Base-by-base conservation (phyloP, 1,140 invertebrate species). In the Cydia pomonella region DNA sequence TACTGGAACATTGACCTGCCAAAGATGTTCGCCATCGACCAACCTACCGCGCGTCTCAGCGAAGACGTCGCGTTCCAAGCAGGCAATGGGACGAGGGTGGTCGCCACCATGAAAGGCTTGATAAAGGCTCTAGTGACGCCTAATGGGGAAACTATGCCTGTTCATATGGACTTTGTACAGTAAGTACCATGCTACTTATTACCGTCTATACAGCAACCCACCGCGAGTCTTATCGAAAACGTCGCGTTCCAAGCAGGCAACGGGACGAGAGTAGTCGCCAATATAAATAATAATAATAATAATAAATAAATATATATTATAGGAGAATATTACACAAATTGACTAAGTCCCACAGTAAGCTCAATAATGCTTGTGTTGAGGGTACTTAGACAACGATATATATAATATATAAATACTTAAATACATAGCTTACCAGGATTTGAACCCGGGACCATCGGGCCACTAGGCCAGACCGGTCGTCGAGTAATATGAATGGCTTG, bases 151-250 rank as follows among this genome's bases (percentile, higher is more conserved):
- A 84, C 85, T 29, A 77, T 80, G 29, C 89, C 87, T 0, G 79
- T 91, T 0, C 85, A 90, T 79, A 92, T 92, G 89, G 90, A 92
- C 62, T 91, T 83, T 79, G 89, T 87, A 6, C 85, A 90, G 91
- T 92, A 53, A 88, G 91, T 86, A 21, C 53, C 13, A 72, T 73
- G 50, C 75, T 64, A 73, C 12, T 38, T 64, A 53, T 18, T 50
- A 18, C 3, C 21, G 50, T 59, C 79, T 0, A 73, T 91, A 18
- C 84, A 90, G 23, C 84, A 87, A 76, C 33, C 78, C 82, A 62
- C 82, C 0, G 84, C 79, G 2, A 79, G 83, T 0, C 84, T 91
- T 3, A 18, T 77, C 0, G 86, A 83, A 1, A 88, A 92, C 77
- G 76, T 91, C 13, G 77, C 84, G 0, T 4, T 91, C n/a, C 85